Conservation (phyloP, 2,888 invertebrate species). For the Sesia apiformis region DNA sequence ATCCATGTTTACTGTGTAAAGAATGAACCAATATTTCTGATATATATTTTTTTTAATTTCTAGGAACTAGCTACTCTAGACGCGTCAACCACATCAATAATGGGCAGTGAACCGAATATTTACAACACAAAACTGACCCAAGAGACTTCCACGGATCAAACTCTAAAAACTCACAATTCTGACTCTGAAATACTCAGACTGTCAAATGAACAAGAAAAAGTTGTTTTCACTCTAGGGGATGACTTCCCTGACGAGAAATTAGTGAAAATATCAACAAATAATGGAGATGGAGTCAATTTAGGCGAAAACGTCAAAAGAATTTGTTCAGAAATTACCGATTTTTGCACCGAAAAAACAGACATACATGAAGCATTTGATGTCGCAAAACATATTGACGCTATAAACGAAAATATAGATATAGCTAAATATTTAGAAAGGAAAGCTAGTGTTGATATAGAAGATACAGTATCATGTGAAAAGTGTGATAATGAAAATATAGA, state of each 20-base stretch:
- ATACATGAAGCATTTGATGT: conserved; percentile 35
- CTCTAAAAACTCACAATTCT: conserved; percentile 42
- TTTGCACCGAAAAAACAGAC: conserved; percentile 8
- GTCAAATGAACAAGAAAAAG: conserved; percentile 23
- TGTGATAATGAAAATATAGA: conserved; percentile 11
- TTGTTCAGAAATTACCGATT: conserved; percentile 11
- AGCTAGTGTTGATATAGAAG: conserved; percentile 11
- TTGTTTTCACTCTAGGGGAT: conserved; percentile 55
- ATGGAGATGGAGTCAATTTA: conserved; percentile 38
- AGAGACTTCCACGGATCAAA: conserved; percentile 15
- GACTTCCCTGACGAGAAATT: conserved; percentile 29
- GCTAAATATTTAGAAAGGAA: conserved; percentile 1
- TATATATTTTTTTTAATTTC: conserved; percentile 4
- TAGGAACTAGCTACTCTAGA: conserved; percentile 51
- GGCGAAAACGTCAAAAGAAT: conserved; percentile 40
- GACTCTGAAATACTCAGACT: conserved; percentile 53
- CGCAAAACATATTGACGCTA: conserved; percentile 26
- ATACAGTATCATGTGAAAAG: conserved; percentile 22
- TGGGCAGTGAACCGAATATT: conserved; percentile 67
- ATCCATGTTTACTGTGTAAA: no score
- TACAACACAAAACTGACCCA: conserved; percentile 49
- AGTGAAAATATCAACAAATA: conserved; percentile 54
- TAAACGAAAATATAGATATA: conserved; percentile 9
- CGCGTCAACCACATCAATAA: conserved; percentile 57
- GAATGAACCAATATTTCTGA: no score